Base-by-base conservation (phyloP, 2,113 vertebrate species). In the Hippopotamus amphibius region DNA sequence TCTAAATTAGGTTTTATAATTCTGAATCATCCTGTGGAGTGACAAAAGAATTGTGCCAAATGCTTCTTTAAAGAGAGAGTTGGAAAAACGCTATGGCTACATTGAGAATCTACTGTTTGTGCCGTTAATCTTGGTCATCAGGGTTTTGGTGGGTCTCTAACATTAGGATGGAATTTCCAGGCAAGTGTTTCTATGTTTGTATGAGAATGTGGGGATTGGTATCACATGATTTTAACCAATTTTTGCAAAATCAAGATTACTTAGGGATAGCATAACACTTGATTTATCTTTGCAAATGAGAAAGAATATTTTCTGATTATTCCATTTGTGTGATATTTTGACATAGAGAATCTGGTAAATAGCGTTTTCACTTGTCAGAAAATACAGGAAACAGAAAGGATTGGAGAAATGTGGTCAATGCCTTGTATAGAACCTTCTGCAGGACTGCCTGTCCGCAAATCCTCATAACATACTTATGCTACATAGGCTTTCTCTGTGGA, bases 211-310 rank as follows among this genome's bases (percentile, higher is more conserved):
- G 69, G 5, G 16, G 1, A 71, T 87, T 57, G 83, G 16, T 48
- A 76, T 79, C 16, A 65, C n/a, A 65, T 89, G 53, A 86, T 72
- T 59, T 93, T 86, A 17, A 63, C 37, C 4, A 53, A 1, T 37
- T 53, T 95, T 98, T 90, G 6, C 17, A 96, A 93, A 81, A 91
- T 95, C 13, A 53, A 1, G 3, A 50, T 95, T 82, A 80, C 30
- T 53, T 53, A 53, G 19, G 19, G 48, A 53, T 30, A 79, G 0
- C 24, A 55, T 71, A 7, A 76, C 15, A 48, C 21, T 68, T 95
- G 85, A 33, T 68, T 65, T 86, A 57, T 93, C 43, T 97, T 83
- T 95, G 53, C 63, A 94, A 93, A 48, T 96, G 53, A 10, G 24
- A 95, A 88, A 33, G 46, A 21, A 33, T 82, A 53, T 76, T 95